Conservation (phyloP, 2,797 vertebrate genomes). For the Characodon lateralis region DNA sequence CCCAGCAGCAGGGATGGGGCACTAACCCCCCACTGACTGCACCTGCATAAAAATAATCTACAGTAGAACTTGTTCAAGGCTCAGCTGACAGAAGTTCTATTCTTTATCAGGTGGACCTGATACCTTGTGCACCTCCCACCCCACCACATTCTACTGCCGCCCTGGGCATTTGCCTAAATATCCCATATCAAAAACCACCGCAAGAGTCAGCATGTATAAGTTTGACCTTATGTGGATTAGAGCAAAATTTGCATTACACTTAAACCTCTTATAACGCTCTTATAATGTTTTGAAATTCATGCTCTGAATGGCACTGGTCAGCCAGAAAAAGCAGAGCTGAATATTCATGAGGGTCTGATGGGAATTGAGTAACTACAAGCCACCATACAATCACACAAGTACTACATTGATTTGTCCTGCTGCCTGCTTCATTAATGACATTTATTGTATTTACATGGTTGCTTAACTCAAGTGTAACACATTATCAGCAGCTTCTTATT, state of each 20-base stretch:
- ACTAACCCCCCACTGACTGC: neutral
- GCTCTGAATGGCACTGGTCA: neutral
- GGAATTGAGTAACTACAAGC: conserved; percentile 19
- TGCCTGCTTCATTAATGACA: conserved; percentile 41
- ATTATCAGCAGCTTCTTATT: conserved; percentile 60
- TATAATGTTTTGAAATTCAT: neutral
- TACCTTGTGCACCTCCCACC: neutral
- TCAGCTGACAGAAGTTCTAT: neutral
- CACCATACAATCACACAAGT: conserved; percentile 8
- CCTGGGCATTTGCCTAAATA: neutral
- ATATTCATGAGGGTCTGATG: conserved; percentile 6
- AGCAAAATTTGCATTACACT: too few species aligned
- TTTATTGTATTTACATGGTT: conserved; percentile 65
- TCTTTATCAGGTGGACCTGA: neutral
- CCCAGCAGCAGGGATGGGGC: too few species aligned
- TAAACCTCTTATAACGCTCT: neutral
- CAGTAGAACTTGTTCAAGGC: neutral
- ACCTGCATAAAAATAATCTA: neutral
- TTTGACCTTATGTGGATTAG: neutral
- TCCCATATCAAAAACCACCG: neutral
- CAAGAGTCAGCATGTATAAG: neutral
- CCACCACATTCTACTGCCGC: neutral
- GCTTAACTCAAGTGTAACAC: conserved; percentile 49
- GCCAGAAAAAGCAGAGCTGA: neutral
- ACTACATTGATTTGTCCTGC: conserved; percentile 54